These are phyloP conservation scores for Ecdyonurus torrentis DNA, from an alignment of 2,888 invertebrate genomes.

Conservation along the genomic window DNA sequence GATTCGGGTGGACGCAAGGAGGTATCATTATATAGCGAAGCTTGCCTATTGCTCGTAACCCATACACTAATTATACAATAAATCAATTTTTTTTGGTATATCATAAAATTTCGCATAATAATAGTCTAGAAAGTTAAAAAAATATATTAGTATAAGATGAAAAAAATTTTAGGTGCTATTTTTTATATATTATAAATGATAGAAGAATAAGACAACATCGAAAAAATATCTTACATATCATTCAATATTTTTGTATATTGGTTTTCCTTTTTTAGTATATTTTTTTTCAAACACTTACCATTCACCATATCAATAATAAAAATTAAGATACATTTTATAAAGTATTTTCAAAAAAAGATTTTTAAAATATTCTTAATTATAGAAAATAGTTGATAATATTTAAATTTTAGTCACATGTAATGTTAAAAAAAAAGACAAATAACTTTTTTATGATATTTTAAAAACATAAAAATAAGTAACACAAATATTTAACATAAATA, in stretches of 20 bases:
- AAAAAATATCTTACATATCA: not conserved
- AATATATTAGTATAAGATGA: not conserved
- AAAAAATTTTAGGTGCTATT: not conserved
- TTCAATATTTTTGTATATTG: not conserved
- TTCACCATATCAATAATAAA: not conserved
- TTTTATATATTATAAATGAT: not conserved
- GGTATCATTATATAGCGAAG: conserved; percentile 1
- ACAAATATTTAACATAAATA: too few relatives aligned
- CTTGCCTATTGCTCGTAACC: not conserved
- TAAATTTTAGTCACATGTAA: too few relatives aligned
- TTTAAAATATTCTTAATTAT: too few relatives aligned
- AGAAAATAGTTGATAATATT: too few relatives aligned
- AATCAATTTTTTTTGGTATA: not conserved
- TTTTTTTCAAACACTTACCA: not conserved
- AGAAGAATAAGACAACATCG: not conserved
- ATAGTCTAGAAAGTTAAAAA: not conserved
- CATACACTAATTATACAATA: not conserved
- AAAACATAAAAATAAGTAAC: too few relatives aligned
- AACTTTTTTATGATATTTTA: too few relatives aligned
- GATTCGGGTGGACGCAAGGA: not conserved
- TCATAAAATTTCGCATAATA: not conserved
- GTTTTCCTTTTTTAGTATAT: not conserved
- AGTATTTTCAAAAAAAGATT: too few relatives aligned
- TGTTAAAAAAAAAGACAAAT: too few relatives aligned
- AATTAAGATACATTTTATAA: not conserved